Conservation (phyloP, 2,888 invertebrate genomes). For the Acleris holmiana region DNA sequence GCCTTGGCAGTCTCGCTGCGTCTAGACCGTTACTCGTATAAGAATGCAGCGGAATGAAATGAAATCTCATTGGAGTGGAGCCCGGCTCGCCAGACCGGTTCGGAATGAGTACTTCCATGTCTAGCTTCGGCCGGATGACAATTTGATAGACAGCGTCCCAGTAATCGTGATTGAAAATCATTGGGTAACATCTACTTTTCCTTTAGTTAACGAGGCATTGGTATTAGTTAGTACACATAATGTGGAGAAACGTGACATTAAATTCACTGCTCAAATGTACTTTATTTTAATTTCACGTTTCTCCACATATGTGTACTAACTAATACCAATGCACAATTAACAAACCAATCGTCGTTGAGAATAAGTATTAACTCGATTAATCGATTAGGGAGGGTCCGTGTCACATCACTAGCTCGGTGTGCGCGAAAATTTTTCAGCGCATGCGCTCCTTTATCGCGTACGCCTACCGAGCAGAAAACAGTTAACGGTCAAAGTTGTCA, state of each 20-base stretch:
- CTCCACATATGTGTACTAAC: no score
- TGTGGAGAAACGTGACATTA: constrained; percentile 22
- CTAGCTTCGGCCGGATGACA: constrained; percentile 66
- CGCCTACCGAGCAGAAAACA: constrained; percentile 39
- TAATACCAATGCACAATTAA: no score
- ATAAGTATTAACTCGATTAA: constrained; percentile 41
- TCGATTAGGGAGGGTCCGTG: constrained; percentile 43
- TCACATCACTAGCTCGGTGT: constrained; percentile 50
- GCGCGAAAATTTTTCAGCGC: constrained; percentile 60
- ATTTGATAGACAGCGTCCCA: constrained; percentile 72
- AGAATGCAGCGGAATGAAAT: constrained; percentile 82
- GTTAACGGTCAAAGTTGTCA: constrained; percentile 49
- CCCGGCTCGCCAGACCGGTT: constrained; percentile 74
- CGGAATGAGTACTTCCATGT: constrained; percentile 61
- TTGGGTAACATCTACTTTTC: constrained; percentile 32
- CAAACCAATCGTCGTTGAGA: constrained; percentile 41
- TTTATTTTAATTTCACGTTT: no score
- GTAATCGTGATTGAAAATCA: constrained; percentile 58
- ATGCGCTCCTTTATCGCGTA: constrained; percentile 56
- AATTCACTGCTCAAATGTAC: not conserved
- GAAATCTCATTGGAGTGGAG: constrained; percentile 82
- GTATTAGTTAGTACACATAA: constrained; percentile 6
- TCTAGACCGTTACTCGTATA: constrained; percentile 77
- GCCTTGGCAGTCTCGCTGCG: constrained; percentile 57
- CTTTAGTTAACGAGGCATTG: constrained; percentile 2